Conservation (phyloP, 92 coral and sea anemone species). For the Metridium senile region DNA sequence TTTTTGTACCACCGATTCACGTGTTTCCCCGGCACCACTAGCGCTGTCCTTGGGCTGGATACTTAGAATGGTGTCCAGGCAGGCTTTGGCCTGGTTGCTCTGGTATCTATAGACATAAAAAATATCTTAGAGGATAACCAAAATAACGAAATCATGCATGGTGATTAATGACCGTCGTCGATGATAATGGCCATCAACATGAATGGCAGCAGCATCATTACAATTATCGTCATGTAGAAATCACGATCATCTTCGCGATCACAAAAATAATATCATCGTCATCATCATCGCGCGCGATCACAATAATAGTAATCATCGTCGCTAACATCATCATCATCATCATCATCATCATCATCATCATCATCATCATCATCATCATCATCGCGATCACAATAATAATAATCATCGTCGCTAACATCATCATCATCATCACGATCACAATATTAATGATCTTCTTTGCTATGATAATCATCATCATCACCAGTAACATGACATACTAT, state of each 20-base stretch:
- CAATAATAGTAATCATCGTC: background rate
- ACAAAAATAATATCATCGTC: too few species aligned
- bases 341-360: background rate
- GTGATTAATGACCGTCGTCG: too few species aligned
- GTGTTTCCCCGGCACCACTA: slow-evolving; percentile 99
- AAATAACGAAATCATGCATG: too few species aligned
- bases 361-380: background rate
- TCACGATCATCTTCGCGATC: background rate
- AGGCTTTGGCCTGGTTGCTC: slow-evolving; percentile 91
- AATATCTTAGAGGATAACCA: too few species aligned
- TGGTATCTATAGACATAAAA: slow-evolving; percentile 73
- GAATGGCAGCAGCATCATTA: background rate
- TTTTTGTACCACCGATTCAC: slow-evolving; percentile 96
- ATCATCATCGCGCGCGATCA: background rate
- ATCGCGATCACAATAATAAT: background rate
- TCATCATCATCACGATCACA: background rate
- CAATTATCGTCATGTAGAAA: background rate
- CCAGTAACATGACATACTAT: background rate
- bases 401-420: background rate
- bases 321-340: background rate
- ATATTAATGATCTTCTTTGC: background rate
- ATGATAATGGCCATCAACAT: background rate
- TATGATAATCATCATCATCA: background rate
- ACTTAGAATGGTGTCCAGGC: slow-evolving; percentile 94
- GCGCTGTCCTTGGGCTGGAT: slow-evolving; percentile 98